Conservation (phyloP, 2,888 invertebrate species). For the Cenopis cana region DNA sequence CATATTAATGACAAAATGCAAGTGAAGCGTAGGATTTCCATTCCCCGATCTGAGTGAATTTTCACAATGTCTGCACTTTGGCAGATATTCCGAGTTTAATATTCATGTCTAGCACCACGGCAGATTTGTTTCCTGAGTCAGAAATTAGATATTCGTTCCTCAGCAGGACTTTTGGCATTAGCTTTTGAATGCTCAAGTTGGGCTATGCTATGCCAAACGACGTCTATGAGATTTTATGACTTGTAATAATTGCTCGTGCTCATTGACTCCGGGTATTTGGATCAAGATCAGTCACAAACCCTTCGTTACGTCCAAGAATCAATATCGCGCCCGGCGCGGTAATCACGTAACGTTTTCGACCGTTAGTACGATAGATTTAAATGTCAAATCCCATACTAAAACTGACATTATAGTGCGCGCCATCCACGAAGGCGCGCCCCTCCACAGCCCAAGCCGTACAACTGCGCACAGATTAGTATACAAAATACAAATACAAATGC, state of each 20-base stretch:
- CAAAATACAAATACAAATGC: too few species aligned
- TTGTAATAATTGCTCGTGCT: constrained; percentile 49
- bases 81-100: constrained; percentile 74
- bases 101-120: constrained; percentile 68
- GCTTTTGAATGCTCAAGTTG: constrained; percentile 55
- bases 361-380: too few species aligned
- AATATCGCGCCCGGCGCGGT: too few species aligned
- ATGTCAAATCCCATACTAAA: too few species aligned
- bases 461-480: too few species aligned
- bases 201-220: constrained; percentile 45
- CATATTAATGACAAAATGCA: constrained; percentile 75
- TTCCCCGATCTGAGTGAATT: constrained; percentile 71
- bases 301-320: too few species aligned
- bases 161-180: constrained; percentile 61
- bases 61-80: constrained; percentile 71
- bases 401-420: too few species aligned
- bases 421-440: too few species aligned
- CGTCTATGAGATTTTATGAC: constrained; percentile 45
- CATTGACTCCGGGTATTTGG: constrained; percentile 36
- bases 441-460: too few species aligned
- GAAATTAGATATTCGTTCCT: constrained; percentile 72
- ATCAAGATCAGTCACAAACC: too few species aligned
- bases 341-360: too few species aligned
- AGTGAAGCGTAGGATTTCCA: constrained; percentile 73
- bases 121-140: constrained; percentile 69